Evolutionary conservation across 1,140 invertebrate species (phyloP), one percentile per base, ranked within the genome.

Genomic region (Gonatopus flavifemur): DNA sequence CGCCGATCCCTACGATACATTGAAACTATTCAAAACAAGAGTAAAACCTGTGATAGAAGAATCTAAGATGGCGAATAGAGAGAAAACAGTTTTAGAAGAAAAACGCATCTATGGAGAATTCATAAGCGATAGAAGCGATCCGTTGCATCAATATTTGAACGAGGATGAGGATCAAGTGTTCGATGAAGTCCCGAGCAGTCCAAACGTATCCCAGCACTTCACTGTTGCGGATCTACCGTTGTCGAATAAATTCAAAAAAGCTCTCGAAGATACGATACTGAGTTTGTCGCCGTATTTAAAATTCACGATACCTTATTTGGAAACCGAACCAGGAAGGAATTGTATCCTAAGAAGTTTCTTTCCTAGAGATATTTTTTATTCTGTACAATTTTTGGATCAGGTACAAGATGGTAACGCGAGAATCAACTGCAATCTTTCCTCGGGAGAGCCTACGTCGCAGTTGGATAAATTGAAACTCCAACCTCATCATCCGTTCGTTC

Each of bases 271-370:
- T 22, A 85, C 85, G 0, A 77, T 90, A 46, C 77, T 98, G 1
- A 93, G 89, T 1, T 84, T 90, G 53, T 97, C 94, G 0, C 94
- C 95, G 0, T 93, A 88, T 76, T 78, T 95, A 1, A 86, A 88
- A 49, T 90, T 93, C 60, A 83, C 86, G 0, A 80, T 95, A 32
- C 96, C 96, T 0, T 97, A 90, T 75, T 72, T 98, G 49, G 92
- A 96, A 72, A 94, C 93, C 0, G 88, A 92, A 64, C 76, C 75
- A 2, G 93, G 94, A 0, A 81, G 86, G 19, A 86, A 86, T 49
- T 95, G 92, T 70, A 74, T 82, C 16, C 68, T 96, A 2, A 78
- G 93, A 8, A 79, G 78, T 16, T 94, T 87, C 64, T 93, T 95
- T 62, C 87, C 90, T 0, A 78, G 84, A 15, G 87, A 93, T 52